These are phyloP conservation scores for Cetoscarus ocellatus DNA, from an alignment of 2,797 vertebrate genomes.

Conservation along the genomic window DNA sequence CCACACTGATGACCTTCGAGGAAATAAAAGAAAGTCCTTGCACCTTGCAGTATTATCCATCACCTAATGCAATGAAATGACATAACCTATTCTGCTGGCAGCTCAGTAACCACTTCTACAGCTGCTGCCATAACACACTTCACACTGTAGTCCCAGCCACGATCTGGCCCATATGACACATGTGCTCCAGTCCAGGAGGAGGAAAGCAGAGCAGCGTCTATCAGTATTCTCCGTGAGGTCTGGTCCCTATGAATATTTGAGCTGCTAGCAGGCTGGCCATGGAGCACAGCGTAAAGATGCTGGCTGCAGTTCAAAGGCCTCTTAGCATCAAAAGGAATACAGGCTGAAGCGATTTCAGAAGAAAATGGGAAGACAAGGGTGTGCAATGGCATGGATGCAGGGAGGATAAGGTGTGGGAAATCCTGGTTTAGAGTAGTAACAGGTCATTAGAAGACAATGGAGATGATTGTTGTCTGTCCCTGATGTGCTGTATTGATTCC, in stretches of 20 bases:
- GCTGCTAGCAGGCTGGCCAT: conserved; percentile 52
- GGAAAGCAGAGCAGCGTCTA: conserved; percentile 24
- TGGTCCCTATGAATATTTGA: conserved; percentile 78
- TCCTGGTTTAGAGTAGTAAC: conserved; percentile 19
- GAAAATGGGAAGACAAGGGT: conserved; percentile 19
- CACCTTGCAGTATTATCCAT: conserved; percentile 36
- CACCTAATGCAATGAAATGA: conserved; percentile 33
- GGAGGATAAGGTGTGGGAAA: conserved; percentile 18
- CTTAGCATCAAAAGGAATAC: conserved; percentile 75
- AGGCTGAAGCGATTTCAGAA: conserved; percentile 55
- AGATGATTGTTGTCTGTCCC: neutral
- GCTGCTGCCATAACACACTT: conserved; percentile 33
- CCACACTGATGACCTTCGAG: conserved; percentile 43
- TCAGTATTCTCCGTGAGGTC: conserved; percentile 72
- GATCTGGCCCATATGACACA: conserved; percentile 42
- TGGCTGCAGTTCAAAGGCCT: conserved; percentile 77
- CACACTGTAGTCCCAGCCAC: conserved; percentile 10
- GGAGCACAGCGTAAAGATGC: conserved; percentile 57
- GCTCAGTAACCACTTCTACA: conserved; percentile 54
- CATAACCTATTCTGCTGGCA: conserved; percentile 35
- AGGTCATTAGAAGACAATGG: conserved; percentile 27
- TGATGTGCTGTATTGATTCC: neutral
- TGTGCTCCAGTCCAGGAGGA: conserved; percentile 26
- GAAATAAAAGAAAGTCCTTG: conserved; percentile 57
- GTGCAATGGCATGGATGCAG: conserved; percentile 10